Evolutionary conservation across 2,113 vertebrate species (phyloP).

Genomic region (Picathartes gymnocephalus): DNA sequence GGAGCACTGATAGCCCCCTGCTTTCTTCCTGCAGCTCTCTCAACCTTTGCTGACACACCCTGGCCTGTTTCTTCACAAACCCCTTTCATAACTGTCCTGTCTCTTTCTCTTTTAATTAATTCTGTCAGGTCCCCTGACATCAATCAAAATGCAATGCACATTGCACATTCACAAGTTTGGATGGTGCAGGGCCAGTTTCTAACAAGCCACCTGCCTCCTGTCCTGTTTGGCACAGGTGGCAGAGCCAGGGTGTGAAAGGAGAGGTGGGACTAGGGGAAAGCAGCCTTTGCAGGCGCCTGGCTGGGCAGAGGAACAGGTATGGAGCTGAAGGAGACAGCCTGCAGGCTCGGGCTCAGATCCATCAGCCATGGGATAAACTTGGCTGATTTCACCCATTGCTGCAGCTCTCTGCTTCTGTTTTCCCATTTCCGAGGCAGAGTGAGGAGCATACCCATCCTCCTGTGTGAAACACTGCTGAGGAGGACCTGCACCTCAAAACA

Average conservation of each 20-base stretch:
- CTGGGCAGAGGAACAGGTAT: neutral
- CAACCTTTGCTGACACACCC: neutral
- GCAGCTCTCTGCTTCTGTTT: neutral
- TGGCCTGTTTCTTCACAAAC: neutral
- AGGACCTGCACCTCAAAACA: neutral
- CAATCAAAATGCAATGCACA: neutral
- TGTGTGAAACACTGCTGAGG: neutral
- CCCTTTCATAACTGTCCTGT: neutral
- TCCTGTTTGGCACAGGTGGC: neutral
- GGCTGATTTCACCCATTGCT: neutral
- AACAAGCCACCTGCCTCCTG: neutral
- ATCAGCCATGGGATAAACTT: neutral
- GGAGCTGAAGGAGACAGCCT: neutral
- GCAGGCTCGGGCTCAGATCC: neutral
- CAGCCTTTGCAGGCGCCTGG: neutral
- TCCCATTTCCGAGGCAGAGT: neutral
- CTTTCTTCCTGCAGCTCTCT: neutral
- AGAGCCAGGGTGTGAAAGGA: neutral
- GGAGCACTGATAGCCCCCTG: neutral
- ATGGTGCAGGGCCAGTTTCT: neutral
- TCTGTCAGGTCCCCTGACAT: neutral
- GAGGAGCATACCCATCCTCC: neutral
- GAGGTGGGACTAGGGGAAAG: neutral
- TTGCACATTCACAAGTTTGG: neutral
- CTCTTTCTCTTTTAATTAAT: neutral